phyloP scores from a whole-genome alignment of 2,888 invertebrate species.

The Carcina quercana region DNA sequence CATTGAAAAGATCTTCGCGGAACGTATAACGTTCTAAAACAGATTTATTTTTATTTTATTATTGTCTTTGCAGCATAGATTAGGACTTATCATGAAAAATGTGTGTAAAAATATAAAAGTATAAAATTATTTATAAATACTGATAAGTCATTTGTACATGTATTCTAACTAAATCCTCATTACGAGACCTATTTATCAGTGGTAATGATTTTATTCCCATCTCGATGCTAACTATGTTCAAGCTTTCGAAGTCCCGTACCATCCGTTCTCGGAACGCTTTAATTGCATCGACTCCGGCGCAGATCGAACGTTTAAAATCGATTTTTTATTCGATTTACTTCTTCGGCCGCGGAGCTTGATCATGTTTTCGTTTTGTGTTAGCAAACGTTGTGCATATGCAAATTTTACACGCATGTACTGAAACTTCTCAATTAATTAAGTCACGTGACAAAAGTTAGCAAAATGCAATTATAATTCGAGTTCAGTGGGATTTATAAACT shows the following conservation, averaged over 20 bases:
- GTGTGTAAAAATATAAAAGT: too few relatives aligned
- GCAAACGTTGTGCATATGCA: constrained; percentile 66
- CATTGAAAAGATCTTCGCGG: too few relatives aligned
- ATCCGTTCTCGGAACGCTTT: constrained; percentile 65
- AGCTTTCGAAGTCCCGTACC: constrained; percentile 40
- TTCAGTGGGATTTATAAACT: too few relatives aligned
- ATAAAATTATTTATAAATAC: too few relatives aligned
- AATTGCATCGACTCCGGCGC: constrained; percentile 67
- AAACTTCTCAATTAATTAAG: constrained; percentile 70
- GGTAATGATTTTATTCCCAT: constrained; percentile 20
- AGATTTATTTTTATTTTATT: too few relatives aligned
- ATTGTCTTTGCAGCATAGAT: too few relatives aligned
- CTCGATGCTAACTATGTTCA: constrained; percentile 42
- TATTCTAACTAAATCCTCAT: too few relatives aligned
- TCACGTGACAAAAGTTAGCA: constrained; percentile 1
- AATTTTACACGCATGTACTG: constrained; percentile 68
- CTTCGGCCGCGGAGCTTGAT: constrained; percentile 56
- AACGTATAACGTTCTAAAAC: too few relatives aligned
- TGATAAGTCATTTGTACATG: too few relatives aligned
- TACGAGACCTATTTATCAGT: too few relatives aligned
- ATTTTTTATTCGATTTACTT: constrained; percentile 70
- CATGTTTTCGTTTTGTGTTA: constrained; percentile 62
- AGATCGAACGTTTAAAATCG: constrained; percentile 72
- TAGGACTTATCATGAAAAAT: too few relatives aligned
- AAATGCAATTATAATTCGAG: too few relatives aligned